Base-by-base conservation (phyloP, 2,113 vertebrate species). In the Sander lucioperca region DNA sequence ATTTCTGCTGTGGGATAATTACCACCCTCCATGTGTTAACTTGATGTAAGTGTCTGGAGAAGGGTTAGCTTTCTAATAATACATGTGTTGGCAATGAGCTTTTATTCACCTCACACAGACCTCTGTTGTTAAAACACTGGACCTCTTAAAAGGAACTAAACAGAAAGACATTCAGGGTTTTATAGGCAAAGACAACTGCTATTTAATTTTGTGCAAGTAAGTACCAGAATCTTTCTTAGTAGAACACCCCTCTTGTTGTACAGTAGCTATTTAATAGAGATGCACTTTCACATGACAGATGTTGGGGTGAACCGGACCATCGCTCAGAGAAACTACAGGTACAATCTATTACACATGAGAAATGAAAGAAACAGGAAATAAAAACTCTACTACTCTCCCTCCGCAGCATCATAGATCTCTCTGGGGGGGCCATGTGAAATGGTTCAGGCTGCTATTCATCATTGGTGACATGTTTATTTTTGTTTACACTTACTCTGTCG, bases 381-480 rank as follows among this genome's bases (percentile, higher is more conserved):
- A 88, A 90, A 90, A 59, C 68, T 83, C 58, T 25, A 33, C 72
- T 43, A 33, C 63, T 91, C 85, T 89, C 47, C 57, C 74, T 88
- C 67, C 33, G 82, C 78, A 86, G 78, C 77, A 86, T 86, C 75
- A 84, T 90, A 86, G 65, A 92, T 93, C 90, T 93, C 93, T 92
- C 88, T 58, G 21, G 90, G 87, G 85, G 80, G 66, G 21, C 51
- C 47, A 59, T 19, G 63, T 72, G 79, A 85, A 92, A 90, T 90
- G 83, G 71, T 75, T 73, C 59, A 4, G 75, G 66, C 82, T 47
- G 80, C 87, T 73, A 93, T 95, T 95, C 78, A 89, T 95, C 92
- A 93, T 87, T 68, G 62, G 43, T 87, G 93, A 92, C 87, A 84
- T 74, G 77, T 92, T 93, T 93, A 93, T 92, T 92, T 93, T 87